phyloP scores from a whole-genome alignment of 2,113 vertebrate species.

The Phylloscopus trochilus region DNA sequence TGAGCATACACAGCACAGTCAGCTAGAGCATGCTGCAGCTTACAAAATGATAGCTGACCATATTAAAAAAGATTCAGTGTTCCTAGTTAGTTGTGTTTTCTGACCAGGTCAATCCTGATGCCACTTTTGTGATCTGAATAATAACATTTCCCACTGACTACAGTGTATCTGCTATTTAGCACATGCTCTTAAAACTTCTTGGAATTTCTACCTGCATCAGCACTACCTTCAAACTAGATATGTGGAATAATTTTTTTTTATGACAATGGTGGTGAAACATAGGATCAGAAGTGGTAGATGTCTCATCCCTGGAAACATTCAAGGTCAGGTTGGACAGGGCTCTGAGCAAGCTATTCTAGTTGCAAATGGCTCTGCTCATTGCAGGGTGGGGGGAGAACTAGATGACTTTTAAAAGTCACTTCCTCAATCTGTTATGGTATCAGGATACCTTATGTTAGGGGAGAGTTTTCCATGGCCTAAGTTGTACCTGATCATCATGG shows the following conservation, averaged over 20 bases:
- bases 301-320: neutral
- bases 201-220: neutral
- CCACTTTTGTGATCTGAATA: neutral
- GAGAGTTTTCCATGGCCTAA: neutral
- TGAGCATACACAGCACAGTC: neutral
- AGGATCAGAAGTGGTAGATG: neutral
- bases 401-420: neutral
- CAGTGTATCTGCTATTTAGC: neutral
- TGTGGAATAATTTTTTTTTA: neutral
- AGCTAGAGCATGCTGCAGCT: neutral
- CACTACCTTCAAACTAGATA: neutral
- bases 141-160: neutral
- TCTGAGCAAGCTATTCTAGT: neutral
- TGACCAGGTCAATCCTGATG: neutral
- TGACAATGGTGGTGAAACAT: rapidly evolving
- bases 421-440: neutral
- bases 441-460: neutral
- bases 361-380: neutral
- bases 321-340: neutral
- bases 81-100: neutral
- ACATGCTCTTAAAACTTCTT: neutral
- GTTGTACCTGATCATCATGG: neutral
- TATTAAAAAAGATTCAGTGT: neutral
- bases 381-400: rapidly evolving
- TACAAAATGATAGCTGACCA: neutral